Conservation (phyloP, 1,140 invertebrate species). For the Lepidostoma basale region DNA sequence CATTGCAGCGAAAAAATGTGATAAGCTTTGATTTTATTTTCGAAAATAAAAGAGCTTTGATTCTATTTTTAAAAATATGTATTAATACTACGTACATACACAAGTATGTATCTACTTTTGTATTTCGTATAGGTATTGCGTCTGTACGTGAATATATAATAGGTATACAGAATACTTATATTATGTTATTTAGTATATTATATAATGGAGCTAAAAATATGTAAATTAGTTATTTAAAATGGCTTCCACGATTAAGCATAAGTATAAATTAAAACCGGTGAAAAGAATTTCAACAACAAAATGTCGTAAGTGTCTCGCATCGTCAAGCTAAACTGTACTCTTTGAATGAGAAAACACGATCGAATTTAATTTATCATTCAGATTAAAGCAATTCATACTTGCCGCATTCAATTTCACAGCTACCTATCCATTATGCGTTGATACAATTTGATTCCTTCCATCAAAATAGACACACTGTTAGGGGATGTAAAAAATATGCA, state of each 20-base stretch:
- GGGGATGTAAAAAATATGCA: conserved; percentile 41
- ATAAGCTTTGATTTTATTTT: too few species aligned
- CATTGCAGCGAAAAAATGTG: too few species aligned
- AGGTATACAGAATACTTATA: too few species aligned
- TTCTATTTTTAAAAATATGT: too few species aligned
- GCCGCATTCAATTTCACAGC: conserved; percentile 45
- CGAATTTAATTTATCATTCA: conserved; percentile 40
- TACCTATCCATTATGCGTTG: conserved; percentile 45
- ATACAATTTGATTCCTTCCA: conserved; percentile 46
- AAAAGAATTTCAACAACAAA: neutral
- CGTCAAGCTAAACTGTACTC: neutral
- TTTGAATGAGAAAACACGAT: neutral
- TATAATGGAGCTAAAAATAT: too few species aligned
- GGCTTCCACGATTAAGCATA: conserved; percentile 10
- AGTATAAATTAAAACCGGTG: too few species aligned
- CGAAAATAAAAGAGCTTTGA: too few species aligned
- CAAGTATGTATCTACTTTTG: too few species aligned
- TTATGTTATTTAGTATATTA: too few species aligned
- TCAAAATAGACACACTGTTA: conserved; percentile 40
- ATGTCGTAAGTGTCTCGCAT: neutral
- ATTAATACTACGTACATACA: too few species aligned
- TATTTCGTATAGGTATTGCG: too few species aligned
- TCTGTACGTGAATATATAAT: too few species aligned
- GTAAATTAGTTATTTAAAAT: neutral
- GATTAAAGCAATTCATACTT: conserved; percentile 45